Conservation (phyloP, 1,140 invertebrate genomes). For the Belonocnema kinseyi region DNA sequence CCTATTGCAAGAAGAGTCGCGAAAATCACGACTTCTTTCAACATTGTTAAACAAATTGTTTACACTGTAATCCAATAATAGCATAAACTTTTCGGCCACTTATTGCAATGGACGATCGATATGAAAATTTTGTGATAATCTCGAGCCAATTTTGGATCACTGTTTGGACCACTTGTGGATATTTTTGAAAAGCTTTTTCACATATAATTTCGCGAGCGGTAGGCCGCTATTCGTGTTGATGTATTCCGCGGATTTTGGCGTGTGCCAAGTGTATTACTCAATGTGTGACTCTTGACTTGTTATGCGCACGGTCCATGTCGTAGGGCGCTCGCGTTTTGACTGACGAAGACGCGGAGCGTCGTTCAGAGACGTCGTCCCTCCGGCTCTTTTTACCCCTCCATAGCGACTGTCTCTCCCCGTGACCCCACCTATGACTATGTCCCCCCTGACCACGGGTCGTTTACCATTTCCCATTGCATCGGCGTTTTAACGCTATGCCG, state of each 20-base stretch:
- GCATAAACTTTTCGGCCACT: not conserved
- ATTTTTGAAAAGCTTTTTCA: not conserved
- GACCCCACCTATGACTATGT: conserved; percentile 14
- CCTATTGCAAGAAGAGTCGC: conserved; percentile 28
- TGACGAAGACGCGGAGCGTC: conserved; percentile 60
- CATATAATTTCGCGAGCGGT: not conserved
- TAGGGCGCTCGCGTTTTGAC: conserved; percentile 62
- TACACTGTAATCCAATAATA: not conserved
- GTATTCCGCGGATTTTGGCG: conserved; percentile 40
- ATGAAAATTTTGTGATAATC: too few species aligned
- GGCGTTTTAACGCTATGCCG: conserved; percentile 38
- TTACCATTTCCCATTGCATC: conserved; percentile 6
- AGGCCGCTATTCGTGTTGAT: conserved; percentile 44
- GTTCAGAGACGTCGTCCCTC: conserved; percentile 57
- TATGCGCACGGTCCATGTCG: conserved; percentile 35
- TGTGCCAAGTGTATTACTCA: conserved; percentile 38
- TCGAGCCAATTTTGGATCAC: too few species aligned
- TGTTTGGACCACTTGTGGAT: not conserved
- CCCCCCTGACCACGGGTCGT: conserved; percentile 15
- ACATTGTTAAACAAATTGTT: conserved; percentile 23
- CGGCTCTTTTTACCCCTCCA: conserved; percentile 39
- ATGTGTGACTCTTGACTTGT: conserved; percentile 6
- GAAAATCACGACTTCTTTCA: conserved; percentile 43
- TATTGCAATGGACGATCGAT: not conserved
- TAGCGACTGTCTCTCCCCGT: conserved; percentile 20